A percentile compares a stretch with the other conserved stretches of the same genome.
Evolutionary conservation across 2,113 vertebrate genomes (phyloP).

Genomic region (Microcebus jonahi): DNA sequence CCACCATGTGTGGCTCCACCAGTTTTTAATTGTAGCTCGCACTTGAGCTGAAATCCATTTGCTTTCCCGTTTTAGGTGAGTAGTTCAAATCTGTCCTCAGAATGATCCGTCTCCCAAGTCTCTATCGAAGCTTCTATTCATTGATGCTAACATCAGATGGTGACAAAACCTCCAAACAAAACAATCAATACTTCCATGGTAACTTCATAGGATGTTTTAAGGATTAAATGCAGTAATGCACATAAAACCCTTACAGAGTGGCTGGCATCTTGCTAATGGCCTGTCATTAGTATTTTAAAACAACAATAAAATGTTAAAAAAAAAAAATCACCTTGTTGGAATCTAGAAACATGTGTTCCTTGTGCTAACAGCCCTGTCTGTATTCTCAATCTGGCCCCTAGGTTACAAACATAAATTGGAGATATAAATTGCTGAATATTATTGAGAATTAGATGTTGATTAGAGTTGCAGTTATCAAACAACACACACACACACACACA

Average conservation of each 20-base stretch:
- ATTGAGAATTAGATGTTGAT: conserved; percentile 21
- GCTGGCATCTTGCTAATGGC: neutral
- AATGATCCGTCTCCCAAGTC: neutral
- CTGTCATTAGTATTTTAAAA: neutral
- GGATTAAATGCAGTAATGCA: neutral
- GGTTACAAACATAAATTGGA: neutral
- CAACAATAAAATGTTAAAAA: neutral
- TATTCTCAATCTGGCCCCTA: neutral
- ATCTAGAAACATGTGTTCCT: neutral
- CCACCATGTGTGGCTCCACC: neutral
- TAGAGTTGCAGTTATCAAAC: neutral
- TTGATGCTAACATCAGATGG: neutral
- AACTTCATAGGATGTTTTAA: neutral
- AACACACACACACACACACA: neutral
- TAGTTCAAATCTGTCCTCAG: neutral
- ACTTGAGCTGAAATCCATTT: neutral
- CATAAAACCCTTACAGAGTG: neutral
- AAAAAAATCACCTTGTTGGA: neutral
- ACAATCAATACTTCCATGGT: neutral
- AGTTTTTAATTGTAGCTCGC: neutral
- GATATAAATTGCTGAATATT: neutral
- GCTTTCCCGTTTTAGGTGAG: neutral
- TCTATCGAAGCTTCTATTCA: neutral
- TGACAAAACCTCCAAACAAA: neutral
- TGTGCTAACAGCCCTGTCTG: neutral